phyloP scores from a whole-genome alignment of 2,888 invertebrate species.

The Dasypogon diadema region DNA sequence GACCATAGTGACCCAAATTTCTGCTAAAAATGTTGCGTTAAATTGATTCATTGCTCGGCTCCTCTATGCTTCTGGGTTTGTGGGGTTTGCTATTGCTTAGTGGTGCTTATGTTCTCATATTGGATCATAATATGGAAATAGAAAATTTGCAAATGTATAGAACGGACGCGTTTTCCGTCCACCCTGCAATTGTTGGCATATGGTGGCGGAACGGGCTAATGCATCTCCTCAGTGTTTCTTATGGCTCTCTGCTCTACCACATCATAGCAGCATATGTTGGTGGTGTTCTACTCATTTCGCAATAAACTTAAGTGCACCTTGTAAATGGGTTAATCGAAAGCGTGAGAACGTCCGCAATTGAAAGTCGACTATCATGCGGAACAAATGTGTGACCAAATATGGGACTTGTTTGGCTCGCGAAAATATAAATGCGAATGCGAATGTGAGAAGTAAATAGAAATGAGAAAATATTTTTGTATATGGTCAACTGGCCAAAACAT shows the following conservation, averaged over 20 bases:
- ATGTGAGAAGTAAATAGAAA: neutral
- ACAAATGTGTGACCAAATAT: neutral
- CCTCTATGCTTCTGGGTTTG: no score
- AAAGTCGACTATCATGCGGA: neutral
- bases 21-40: conserved; percentile 14
- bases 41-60: conserved; percentile 30
- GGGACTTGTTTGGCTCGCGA: neutral
- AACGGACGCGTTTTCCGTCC: conserved; percentile 7
- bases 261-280: no score
- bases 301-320: conserved; percentile 6
- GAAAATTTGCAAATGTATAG: conserved; percentile 3
- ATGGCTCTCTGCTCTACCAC: no score
- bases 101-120: neutral
- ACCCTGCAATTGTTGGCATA: no score
- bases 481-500: neutral
- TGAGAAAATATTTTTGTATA: no score
- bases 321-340: neutral
- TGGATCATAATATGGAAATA: conserved; percentile 11
- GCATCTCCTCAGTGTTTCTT: no score
- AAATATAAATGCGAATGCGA: neutral
- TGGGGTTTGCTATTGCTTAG: no score
- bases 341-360: conserved; percentile 10
- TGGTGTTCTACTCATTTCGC: neutral
- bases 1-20: conserved; percentile 37
- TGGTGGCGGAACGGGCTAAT: no score